Percentiles rank a stretch among this genome's conserved stretches.
phyloP scores from a whole-genome alignment of 2,113 vertebrate species.

The Varanus komodoensis region DNA sequence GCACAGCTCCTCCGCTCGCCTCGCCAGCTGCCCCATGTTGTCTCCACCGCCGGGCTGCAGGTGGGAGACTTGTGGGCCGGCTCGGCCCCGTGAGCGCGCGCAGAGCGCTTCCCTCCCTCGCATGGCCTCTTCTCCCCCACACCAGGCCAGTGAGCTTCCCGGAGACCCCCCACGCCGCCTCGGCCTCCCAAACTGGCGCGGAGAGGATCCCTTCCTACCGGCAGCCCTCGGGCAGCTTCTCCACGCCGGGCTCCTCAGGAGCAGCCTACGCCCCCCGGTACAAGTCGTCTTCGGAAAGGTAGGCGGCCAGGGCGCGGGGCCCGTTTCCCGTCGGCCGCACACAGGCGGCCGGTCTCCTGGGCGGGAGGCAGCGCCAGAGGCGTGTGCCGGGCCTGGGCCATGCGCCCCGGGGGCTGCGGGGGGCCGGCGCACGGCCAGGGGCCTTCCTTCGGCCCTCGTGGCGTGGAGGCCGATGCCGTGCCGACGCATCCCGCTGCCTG shows the following conservation, averaged over 20 bases:
- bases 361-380: too few relatives aligned
- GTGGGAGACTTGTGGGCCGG: too few relatives aligned
- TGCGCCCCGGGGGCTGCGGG: neutral
- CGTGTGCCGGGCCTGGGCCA: too few relatives aligned
- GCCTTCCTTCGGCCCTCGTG: neutral
- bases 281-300: constrained; percentile 90
- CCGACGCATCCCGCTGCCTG: neutral
- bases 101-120: too few relatives aligned
- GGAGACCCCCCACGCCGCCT: constrained; percentile 84
- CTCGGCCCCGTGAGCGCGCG: too few relatives aligned
- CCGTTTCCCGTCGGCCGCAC: neutral
- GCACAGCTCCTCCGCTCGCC: too few relatives aligned
- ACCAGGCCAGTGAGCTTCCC: constrained; percentile 92
- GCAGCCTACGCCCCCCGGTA: constrained; percentile 79
- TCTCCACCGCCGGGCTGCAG: neutral
- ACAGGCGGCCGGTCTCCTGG: too few relatives aligned
- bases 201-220: constrained; percentile 85
- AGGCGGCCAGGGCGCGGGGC: neutral
- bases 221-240: constrained; percentile 92
- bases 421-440: neutral
- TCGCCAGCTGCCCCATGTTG: neutral
- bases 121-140: neutral
- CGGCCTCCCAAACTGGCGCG: constrained; percentile 78
- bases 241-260: constrained; percentile 75
- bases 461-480: too few relatives aligned